Conservation (phyloP, 2,113 vertebrate species). For the Probosciger aterrimus region DNA sequence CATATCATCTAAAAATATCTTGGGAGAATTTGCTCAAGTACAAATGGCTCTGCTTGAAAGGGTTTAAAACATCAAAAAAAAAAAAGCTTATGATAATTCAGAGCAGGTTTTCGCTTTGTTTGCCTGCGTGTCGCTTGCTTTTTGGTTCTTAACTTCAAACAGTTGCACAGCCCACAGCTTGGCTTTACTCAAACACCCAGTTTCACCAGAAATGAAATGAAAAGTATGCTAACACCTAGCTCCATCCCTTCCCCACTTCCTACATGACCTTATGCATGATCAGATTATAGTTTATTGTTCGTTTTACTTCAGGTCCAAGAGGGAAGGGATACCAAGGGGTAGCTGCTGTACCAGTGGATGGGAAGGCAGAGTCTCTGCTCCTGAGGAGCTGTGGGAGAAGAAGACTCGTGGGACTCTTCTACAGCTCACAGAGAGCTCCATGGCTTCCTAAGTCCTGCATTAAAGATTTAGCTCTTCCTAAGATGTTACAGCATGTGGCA, state of each 20-base stretch:
- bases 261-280: background rate
- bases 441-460: background rate
- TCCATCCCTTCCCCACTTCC: background rate
- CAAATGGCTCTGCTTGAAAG: conserved; percentile 37
- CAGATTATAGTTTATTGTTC: background rate
- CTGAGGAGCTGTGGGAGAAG: background rate
- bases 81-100: background rate
- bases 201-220: background rate
- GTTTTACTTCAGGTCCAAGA: background rate
- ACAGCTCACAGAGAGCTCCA: background rate
- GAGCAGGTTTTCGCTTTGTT: background rate
- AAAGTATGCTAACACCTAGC: background rate
- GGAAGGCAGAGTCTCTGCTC: background rate
- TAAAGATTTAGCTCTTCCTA: background rate
- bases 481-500: rapidly evolving
- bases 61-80: background rate
- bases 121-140: background rate
- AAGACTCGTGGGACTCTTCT: background rate
- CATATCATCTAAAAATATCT: conserved; percentile 2
- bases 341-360: background rate
- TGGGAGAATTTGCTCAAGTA: background rate
- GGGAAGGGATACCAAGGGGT: background rate
- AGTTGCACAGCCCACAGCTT: background rate
- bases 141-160: background rate
- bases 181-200: background rate